Evolutionary conservation across 2,113 vertebrate species (phyloP), one percentile per base, ranked within the genome.

Genomic region (Scomber scombrus): DNA sequence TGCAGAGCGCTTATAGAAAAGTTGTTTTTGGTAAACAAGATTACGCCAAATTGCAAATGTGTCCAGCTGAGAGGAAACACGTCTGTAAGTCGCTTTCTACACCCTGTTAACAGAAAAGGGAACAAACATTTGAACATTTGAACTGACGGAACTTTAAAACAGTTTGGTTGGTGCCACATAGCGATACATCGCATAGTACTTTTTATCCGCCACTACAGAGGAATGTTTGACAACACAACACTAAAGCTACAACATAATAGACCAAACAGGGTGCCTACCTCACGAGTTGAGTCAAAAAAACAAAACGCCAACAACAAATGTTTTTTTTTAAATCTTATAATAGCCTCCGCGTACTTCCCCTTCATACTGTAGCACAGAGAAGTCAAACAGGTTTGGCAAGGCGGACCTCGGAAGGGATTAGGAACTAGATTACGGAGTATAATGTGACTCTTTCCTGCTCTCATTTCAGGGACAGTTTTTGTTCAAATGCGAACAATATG

Each of bases 171-270:
- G 31, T 9, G 76, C 3, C 16, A 11, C 43, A 11, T 10, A 19
- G 5, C 1, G 21, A 1, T 23, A 0, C 6, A 21, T 58, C 16
- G 18, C 2, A 2, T 3, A 3, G 11, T 2, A 0, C 43, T 18
- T 26, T 75, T 67, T 46, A 34, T 19, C 3, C 43, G 4, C 34
- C 34, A 40, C 34, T 40, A 40, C 2, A 40, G 2, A 21, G 80
- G 75, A 89, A 89, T 80, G 87, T 80, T 13, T 68, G 58, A 50
- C 56, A 11, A 26, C 12, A 63, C 61, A 11, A 65, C 80, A 72
- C 0, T 3, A 16, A 14, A 6, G 34, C 56, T 23, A 80, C 47
- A 14, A 31, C 60, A 71, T 5, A 79, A 52, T 9, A 58, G 54
- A 21, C 19, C 2, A 10, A 63, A 51, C 55, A 21, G 2, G 54